Conservation (phyloP, 2,888 invertebrate species). For the Plebejus argus region DNA sequence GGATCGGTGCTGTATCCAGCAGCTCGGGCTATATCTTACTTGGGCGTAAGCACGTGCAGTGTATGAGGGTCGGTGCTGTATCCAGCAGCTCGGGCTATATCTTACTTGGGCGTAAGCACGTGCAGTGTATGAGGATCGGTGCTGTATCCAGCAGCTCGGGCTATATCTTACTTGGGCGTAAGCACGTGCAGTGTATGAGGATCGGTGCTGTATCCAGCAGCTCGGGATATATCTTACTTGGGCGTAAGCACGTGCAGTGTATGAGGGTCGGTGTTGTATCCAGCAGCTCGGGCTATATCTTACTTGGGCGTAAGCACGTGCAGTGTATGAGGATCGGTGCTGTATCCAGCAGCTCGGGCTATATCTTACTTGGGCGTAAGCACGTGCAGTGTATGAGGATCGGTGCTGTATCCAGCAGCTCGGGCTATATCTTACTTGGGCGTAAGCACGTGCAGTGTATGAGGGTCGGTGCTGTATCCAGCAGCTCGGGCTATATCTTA, state of each 20-base stretch:
- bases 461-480: conserved; percentile 79
- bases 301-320: conserved; percentile 83
- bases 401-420: conserved; percentile 79
- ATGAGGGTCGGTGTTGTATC: conserved; percentile 76
- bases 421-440: conserved; percentile 72
- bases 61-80: conserved; percentile 74
- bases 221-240: conserved; percentile 72
- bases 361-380: conserved; percentile 81
- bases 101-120: conserved; percentile 82
- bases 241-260: conserved; percentile 78
- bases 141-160: conserved; percentile 74
- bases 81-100: conserved; percentile 70
- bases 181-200: conserved; percentile 76
- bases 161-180: conserved; percentile 78
- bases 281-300: conserved; percentile 65
- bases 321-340: conserved; percentile 76
- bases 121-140: conserved; percentile 78
- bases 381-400: conserved; percentile 76
- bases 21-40: conserved; percentile 73
- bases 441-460: conserved; percentile 78
- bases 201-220: conserved; percentile 80
- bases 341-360: conserved; percentile 73
- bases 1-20: conserved; percentile 79
- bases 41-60: conserved; percentile 79
- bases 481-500: conserved; percentile 63